A percentile compares a stretch with the other conserved stretches of the same genome.
Conservation (phyloP, 2,113 vertebrate species). For the Zeus faber region DNA sequence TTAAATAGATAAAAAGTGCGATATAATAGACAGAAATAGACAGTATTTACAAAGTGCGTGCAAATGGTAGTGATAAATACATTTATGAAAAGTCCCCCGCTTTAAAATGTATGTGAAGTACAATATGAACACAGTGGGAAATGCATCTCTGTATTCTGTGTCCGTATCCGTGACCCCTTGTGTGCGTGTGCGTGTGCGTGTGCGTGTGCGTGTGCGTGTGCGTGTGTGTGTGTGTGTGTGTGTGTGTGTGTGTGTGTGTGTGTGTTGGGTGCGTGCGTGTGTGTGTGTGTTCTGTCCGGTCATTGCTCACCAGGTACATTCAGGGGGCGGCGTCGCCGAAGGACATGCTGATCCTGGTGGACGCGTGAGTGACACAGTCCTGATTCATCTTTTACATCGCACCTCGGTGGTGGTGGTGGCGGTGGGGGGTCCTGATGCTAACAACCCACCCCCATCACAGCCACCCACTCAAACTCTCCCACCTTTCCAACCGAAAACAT, state of each 20-base stretch:
- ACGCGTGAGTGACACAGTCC: conserved; percentile 83
- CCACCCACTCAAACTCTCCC: conserved; percentile 5
- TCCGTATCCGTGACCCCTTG: too few relatives aligned
- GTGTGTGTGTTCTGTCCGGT: not conserved
- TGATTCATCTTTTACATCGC: conserved; percentile 37
- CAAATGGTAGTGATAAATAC: too few relatives aligned
- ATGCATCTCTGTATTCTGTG: too few relatives aligned
- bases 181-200: not conserved
- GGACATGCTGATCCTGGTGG: conserved; percentile 97
- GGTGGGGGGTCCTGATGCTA: conserved; percentile 18
- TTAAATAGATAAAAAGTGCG: too few relatives aligned
- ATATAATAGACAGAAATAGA: too few relatives aligned
- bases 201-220: not conserved
- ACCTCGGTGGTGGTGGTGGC: too few relatives aligned
- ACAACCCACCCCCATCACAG: conserved; percentile 18
- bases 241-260: conserved; percentile 28
- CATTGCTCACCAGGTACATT: conserved; percentile 85
- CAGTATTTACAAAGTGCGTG: too few relatives aligned
- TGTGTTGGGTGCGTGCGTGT: not conserved
- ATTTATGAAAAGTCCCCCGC: too few relatives aligned
- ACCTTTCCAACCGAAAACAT: too few relatives aligned
- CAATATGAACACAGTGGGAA: too few relatives aligned
- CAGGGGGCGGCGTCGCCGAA: conserved; percentile 97
- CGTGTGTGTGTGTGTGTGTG: conserved; percentile 6
- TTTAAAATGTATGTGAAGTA: too few relatives aligned